Percentiles rank a stretch among this genome's conserved stretches.
These are phyloP conservation scores for Melanotus villosus DNA, from an alignment of 2,888 invertebrate genomes.

Conservation along the genomic window DNA sequence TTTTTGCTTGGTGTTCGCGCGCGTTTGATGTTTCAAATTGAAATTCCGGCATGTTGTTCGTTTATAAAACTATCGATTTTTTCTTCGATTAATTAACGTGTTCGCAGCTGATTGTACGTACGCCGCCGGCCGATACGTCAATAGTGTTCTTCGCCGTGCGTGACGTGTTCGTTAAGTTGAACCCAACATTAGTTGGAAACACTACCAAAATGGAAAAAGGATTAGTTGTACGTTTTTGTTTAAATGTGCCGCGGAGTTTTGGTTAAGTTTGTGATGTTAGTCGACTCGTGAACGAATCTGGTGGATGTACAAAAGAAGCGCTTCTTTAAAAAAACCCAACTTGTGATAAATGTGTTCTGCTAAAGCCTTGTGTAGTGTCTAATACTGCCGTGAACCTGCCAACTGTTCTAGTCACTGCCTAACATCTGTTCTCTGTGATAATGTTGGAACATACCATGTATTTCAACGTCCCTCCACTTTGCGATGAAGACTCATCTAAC, in stretches of 20 bases:
- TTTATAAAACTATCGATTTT: too few species aligned
- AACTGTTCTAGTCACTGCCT: conserved; percentile 51
- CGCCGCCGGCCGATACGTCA: conserved; percentile 33
- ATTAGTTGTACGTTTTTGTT: neutral
- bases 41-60: neutral
- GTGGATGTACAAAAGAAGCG: conserved; percentile 17
- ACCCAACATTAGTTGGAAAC: neutral
- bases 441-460: conserved; percentile 66
- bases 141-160: conserved; percentile 42
- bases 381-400: conserved; percentile 45
- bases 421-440: conserved; percentile 50
- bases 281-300: neutral
- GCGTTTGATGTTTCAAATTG: neutral
- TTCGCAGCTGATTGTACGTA: conserved; percentile 47
- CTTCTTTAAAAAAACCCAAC: conserved; percentile 28
- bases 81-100: conserved; percentile 11
- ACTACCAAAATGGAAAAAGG: conserved; percentile 17
- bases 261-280: neutral
- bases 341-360: conserved; percentile 40
- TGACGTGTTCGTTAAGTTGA: conserved; percentile 36
- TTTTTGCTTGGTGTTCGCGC: neutral
- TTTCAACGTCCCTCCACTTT: conserved; percentile 64
- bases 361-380: conserved; percentile 41
- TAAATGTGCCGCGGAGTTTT: neutral
- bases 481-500: conserved; percentile 63